These are phyloP conservation scores for Lepus oiostolus DNA, from an alignment of 2,797 vertebrate genomes.

Conservation along the genomic window DNA sequence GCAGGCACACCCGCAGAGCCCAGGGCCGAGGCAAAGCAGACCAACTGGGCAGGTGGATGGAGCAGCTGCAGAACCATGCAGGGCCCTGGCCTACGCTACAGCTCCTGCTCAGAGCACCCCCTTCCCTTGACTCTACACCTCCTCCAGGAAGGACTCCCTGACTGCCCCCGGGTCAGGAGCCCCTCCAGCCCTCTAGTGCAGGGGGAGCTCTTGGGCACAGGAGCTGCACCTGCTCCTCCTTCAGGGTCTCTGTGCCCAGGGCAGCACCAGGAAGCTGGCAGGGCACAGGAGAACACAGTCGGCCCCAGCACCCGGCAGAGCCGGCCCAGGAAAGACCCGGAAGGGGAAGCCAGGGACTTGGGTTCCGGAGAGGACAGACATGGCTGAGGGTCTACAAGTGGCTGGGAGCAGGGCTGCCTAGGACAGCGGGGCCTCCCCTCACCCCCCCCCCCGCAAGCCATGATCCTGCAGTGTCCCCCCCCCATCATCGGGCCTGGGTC, in stretches of 20 bases:
- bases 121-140: background rate
- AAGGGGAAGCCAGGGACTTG: background rate
- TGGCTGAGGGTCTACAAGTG: background rate
- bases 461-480: rapidly evolving
- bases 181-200: background rate
- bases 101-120: background rate
- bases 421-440: background rate
- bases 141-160: conserved; percentile 31
- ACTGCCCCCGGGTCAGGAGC: background rate
- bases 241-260: background rate
- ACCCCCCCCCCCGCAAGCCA: background rate
- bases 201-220: background rate
- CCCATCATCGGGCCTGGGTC: background rate
- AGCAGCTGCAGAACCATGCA: no score
- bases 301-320: background rate
- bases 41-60: background rate
- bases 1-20: background rate
- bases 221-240: background rate
- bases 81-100: background rate
- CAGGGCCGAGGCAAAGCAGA: background rate
- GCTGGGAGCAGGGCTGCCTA: background rate
- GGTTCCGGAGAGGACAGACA: background rate
- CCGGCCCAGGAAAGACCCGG: background rate
- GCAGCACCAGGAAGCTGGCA: background rate
- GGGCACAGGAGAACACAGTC: no score